Evolutionary conservation across 2,888 invertebrate genomes (phyloP), one percentile per base, ranked within the genome.

Genomic region (Drosophila peninsularis): DNA sequence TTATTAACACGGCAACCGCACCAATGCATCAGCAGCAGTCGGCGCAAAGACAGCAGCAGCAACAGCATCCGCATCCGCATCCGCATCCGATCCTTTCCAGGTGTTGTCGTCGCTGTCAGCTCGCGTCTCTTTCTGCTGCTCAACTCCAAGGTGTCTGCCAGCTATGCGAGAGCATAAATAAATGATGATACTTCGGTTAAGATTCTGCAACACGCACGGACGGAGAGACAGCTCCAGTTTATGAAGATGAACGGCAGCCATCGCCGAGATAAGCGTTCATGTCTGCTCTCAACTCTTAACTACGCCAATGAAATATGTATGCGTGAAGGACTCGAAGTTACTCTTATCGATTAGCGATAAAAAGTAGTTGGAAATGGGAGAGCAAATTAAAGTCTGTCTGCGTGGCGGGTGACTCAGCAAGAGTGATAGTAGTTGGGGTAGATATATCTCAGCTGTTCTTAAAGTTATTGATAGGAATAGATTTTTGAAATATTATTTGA

Each of bases 141-240:
- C 24, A 32, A 17, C 57, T 11, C 56, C 49, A 55, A 60, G 64
- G 55, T 57, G 54, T 71, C 55, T 52, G 41, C 21, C 49, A 52
- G 44, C 63, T 55, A 42, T 37, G 21, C 36, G 39, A 62, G 42
- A 57, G 83, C 89, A 85, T 85, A 83, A 81, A 87, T 89, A 89
- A 89, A 74, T 89, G 85, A 89, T 81, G 84, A 64, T 83, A 69
- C 87, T 69, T 71, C 62, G 75, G 69, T 78, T 80, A 88, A 80
- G 84, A 80, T 80, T 74, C 80, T 62, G 56, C 62, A 78, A 53
- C 78, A 75, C 69, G 77, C 75, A 66, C 78, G 52, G 44, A 64
- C 69, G 27, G 32, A 62, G 32, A 58, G 63, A 63, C 73, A 67
- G 73, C 64, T 37, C 24, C 45, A 63, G 60, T 45, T 57, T 64